These are phyloP conservation scores for Dasypolia templi DNA, from an alignment of 2,888 invertebrate genomes.

Conservation along the genomic window DNA sequence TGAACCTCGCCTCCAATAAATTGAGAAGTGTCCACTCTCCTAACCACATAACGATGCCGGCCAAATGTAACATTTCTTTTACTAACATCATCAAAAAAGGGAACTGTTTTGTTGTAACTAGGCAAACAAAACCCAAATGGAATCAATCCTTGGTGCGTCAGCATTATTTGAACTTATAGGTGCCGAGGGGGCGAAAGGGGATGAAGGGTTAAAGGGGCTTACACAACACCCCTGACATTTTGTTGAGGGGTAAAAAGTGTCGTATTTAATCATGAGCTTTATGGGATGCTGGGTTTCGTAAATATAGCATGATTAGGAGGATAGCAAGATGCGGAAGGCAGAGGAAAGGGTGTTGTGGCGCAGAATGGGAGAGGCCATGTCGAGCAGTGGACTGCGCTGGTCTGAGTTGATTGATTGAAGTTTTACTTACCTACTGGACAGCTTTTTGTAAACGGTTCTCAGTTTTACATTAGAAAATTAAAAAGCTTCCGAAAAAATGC, in stretches of 20 bases:
- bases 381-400: no score
- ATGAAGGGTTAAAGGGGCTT: slow-evolving; percentile 25
- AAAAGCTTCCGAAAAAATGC: no score
- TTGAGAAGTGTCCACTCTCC: slow-evolving; percentile 29
- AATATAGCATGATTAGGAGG: slow-evolving; percentile 39
- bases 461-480: not conserved
- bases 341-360: no score
- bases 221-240: slow-evolving; percentile 47
- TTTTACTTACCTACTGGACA: no score
- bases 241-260: slow-evolving; percentile 42
- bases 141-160: slow-evolving; percentile 58
- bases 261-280: slow-evolving; percentile 56
- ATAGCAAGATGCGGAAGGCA: no score
- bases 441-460: not conserved
- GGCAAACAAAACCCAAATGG: slow-evolving; percentile 57
- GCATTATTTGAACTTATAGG: slow-evolving; percentile 60
- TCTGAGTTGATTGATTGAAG: no score
- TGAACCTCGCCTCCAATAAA: slow-evolving; percentile 15
- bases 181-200: slow-evolving; percentile 21
- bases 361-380: no score
- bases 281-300: slow-evolving; percentile 37
- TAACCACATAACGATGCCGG: slow-evolving; percentile 34
- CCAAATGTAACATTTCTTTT: slow-evolving; percentile 44
- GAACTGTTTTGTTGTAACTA: slow-evolving; percentile 46
- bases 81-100: slow-evolving; percentile 34